Conservation (phyloP, 2,888 invertebrate species). For the Pterostichus niger region DNA sequence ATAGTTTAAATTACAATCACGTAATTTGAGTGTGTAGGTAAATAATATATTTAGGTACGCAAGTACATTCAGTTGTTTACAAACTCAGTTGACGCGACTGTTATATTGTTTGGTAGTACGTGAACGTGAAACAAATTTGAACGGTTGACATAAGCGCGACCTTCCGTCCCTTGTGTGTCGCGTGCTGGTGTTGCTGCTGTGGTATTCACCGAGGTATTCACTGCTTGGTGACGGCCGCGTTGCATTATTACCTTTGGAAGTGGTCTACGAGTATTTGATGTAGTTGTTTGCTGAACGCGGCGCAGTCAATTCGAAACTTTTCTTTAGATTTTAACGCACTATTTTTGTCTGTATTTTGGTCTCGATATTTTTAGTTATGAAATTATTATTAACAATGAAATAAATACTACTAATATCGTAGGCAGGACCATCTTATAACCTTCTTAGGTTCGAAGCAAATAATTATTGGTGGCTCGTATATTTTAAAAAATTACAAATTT, state of each 20-base stretch:
- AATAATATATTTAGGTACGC: background rate
- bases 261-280: background rate
- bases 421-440: too few relatives aligned
- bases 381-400: too few relatives aligned
- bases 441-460: too few relatives aligned
- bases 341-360: too few relatives aligned
- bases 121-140: conserved; percentile 28
- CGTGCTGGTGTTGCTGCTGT: background rate
- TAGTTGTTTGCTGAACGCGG: background rate
- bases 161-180: background rate
- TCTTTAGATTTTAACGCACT: background rate
- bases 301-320: background rate
- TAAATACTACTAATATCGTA: too few relatives aligned
- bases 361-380: too few relatives aligned
- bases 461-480: too few relatives aligned
- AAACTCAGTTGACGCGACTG: background rate
- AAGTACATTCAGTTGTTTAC: background rate
- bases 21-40: conserved; percentile 1
- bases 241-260: conserved; percentile 26
- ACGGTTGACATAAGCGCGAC: conserved; percentile 26
- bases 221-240: background rate
- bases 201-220: background rate
- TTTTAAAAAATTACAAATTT: too few relatives aligned
- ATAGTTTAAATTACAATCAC: background rate
- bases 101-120: background rate